Base-by-base conservation (phyloP, 2,888 invertebrate species). In the Euzophera pinguis region DNA sequence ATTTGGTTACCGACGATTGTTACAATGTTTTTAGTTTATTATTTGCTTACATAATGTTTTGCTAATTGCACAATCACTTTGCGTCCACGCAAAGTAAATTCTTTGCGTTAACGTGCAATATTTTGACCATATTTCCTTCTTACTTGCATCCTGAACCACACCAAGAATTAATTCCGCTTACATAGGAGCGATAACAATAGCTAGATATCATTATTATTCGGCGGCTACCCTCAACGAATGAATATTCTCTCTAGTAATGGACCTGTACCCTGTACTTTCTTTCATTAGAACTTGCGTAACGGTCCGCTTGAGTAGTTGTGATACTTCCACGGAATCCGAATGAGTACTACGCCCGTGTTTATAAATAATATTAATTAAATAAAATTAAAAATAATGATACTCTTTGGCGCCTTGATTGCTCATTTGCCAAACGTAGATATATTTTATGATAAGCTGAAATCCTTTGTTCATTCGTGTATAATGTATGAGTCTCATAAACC, bases 281-380 rank as follows among this genome's bases (percentile, higher is more conserved):
- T 78, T 78, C 76, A 78, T 78, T 78, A 78, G 74, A 76, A 79
- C 75, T 77, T 74, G 74, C 76, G 75, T 77, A 74, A 77, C 59
- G 63, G 64, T 72, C 60, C 68, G 67, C 54, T 58, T 71, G 75
- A 77, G 75, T 79, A 79, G 76, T 78, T 74, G 67, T 68, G 65
- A 67, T 66, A 71, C 70, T 69, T 69, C 66, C 65, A 52, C 54
- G 56, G 65, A 71, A 73, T 72, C 65, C 62, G 62, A 75, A 76
- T 71, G 71, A 71, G 60, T 53, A 47, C 27, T 43, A 35, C 22
- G 56, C 2, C 32, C 22, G 2, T 42, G 16, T 42, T 56, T 63
- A 69, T 38, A 6, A 38, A 38, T 38, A 13, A 22, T 22, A 2
- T 22, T 22, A 5, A n/a, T 29, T 10, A 7, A 9, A 32, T 10